Evolutionary conservation across 2,113 vertebrate species (phyloP).

Genomic region (Anguilla japonica): DNA sequence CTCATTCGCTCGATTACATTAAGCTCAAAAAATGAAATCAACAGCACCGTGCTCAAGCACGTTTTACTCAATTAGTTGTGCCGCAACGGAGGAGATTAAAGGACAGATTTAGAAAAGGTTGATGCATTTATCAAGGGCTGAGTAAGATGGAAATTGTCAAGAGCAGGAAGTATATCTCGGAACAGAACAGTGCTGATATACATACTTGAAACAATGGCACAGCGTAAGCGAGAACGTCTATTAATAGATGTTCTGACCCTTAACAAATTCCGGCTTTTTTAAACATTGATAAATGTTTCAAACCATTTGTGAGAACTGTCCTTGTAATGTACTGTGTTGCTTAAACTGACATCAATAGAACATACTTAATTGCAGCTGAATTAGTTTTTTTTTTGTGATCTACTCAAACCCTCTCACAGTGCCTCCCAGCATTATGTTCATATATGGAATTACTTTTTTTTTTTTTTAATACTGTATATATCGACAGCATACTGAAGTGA

Average conservation of each 20-base stretch:
- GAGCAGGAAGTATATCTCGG: background rate
- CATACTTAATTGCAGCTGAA: background rate
- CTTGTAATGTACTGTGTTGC: background rate
- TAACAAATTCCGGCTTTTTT: background rate
- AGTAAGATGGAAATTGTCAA: background rate
- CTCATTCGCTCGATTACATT: background rate
- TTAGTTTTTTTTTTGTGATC: background rate
- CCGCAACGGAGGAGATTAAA: background rate
- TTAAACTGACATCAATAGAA: background rate
- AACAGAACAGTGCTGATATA: background rate
- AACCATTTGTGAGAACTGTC: background rate
- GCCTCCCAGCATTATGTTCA: no score
- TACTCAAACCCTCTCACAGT: background rate
- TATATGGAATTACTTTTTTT: no score
- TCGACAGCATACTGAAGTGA: no score
- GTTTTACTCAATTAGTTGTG: background rate
- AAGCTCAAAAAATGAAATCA: background rate
- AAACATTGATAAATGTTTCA: background rate
- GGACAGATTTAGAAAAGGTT: background rate
- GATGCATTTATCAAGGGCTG: background rate
- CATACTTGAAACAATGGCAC: background rate
- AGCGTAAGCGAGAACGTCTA: background rate
- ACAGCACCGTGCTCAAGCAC: background rate
- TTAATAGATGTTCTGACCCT: background rate
- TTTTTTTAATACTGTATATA: no score